A percentile compares a stretch with the other conserved stretches of the same genome.
Conservation (phyloP, 2,797 vertebrate species). For the Synaphobranchus kaupii region DNA sequence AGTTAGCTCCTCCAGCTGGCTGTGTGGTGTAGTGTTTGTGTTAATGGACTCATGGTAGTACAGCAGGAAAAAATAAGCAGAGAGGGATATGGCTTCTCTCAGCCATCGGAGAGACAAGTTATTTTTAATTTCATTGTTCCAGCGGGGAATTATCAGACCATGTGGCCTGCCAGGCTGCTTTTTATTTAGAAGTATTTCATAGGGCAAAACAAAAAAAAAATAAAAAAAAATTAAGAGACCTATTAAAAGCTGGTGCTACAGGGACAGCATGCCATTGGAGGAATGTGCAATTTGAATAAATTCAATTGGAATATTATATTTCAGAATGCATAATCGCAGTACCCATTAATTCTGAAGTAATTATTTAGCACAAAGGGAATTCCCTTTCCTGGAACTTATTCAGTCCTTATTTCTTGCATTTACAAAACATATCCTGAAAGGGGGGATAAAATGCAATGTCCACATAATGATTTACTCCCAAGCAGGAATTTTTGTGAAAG, state of each 20-base stretch:
- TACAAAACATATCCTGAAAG: neutral
- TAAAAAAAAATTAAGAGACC: neutral
- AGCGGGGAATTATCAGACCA: slow-evolving; percentile 32
- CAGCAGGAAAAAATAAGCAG: slow-evolving; percentile 46
- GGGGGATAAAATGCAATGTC: neutral
- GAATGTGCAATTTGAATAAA: neutral
- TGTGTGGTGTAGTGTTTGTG: neutral
- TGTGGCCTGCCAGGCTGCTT: slow-evolving; percentile 38
- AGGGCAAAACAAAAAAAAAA: slow-evolving; percentile 19
- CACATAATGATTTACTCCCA: neutral
- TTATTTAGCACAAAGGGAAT: neutral
- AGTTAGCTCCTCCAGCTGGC: slow-evolving; percentile 2
- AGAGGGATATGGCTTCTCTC: slow-evolving; percentile 37
- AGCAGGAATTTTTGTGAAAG: slow-evolving; percentile 18
- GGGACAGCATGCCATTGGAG: neutral
- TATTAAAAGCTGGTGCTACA: slow-evolving; percentile 18
- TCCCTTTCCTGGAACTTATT: neutral
- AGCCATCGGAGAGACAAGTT: slow-evolving; percentile 32
- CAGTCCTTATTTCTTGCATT: neutral
- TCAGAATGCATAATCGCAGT: slow-evolving; percentile 12
- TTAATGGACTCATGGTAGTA: slow-evolving; percentile 49
- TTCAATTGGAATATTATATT: neutral
- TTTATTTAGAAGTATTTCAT: slow-evolving; percentile 31
- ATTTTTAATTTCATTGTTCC: slow-evolving; percentile 54
- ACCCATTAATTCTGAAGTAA: neutral